Conservation (phyloP, 2,797 vertebrate species). For the Clangula hyemalis region DNA sequence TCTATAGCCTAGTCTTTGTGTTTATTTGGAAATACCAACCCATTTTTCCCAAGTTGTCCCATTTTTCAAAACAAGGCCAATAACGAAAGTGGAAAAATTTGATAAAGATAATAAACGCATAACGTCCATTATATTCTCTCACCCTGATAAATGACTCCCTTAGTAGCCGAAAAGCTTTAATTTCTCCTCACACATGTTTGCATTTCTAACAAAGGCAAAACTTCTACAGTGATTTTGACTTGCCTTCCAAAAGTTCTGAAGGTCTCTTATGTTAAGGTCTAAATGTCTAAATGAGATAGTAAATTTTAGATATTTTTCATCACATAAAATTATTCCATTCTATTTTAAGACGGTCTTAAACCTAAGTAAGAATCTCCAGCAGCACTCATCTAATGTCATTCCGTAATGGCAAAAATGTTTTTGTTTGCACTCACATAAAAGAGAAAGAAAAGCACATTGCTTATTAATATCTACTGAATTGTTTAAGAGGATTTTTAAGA, state of each 20-base stretch:
- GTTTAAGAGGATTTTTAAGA: slow-evolving; percentile 83
- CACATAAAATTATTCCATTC: not conserved
- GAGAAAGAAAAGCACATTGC: slow-evolving; percentile 68
- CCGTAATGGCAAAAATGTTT: slow-evolving; percentile 67
- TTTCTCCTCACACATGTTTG: not conserved
- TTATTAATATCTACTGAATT: slow-evolving; percentile 80
- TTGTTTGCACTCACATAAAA: slow-evolving; percentile 71
- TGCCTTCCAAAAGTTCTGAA: not conserved
- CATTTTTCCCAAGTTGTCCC: not conserved
- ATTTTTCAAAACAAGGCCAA: not conserved
- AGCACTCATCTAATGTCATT: slow-evolving; percentile 43
- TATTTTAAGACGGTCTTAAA: slow-evolving; percentile 50
- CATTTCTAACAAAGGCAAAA: not conserved
- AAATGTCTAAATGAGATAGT: not conserved
- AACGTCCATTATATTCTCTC: not conserved
- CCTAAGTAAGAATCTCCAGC: slow-evolving; percentile 47
- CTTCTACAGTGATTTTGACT: not conserved
- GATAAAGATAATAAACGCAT: not conserved
- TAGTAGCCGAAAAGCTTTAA: not conserved
- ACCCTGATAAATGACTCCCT: not conserved
- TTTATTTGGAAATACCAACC: not conserved
- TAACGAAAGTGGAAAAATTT: not conserved
- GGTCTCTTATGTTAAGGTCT: not conserved
- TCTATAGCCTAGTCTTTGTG: not conserved
- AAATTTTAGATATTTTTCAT: not conserved